These are phyloP conservation scores for Bombus sylvicola DNA, from an alignment of 1,140 invertebrate species.

Conservation along the genomic window DNA sequence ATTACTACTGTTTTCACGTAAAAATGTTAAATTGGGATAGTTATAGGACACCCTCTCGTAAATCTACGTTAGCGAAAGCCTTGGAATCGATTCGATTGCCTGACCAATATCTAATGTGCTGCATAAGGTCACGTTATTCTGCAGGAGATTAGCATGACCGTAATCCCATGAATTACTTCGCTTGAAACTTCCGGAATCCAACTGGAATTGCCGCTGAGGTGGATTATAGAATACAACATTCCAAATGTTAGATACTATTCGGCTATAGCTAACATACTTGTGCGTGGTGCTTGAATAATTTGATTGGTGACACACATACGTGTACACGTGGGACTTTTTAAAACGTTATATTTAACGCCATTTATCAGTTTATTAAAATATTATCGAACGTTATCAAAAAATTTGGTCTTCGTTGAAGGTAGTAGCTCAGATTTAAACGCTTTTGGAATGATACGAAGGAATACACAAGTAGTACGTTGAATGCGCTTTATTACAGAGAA, in stretches of 20 bases:
- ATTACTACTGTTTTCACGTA: no score
- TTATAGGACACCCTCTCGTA: neutral
- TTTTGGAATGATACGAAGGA: no score
- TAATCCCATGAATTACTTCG: conserved; percentile 47
- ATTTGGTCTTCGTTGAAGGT: no score
- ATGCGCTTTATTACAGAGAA: no score
- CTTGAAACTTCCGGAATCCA: conserved; percentile 45
- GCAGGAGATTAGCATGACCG: conserved; percentile 12
- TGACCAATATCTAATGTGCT: neutral
- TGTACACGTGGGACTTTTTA: neutral
- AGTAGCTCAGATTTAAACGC: no score
- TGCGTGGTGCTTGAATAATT: neutral
- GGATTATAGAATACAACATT: conserved; percentile 37
- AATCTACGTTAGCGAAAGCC: neutral
- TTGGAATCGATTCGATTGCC: neutral
- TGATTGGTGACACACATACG: neutral
- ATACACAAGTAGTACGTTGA: no score
- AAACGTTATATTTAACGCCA: neutral
- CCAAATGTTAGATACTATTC: neutral
- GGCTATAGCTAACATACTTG: neutral
- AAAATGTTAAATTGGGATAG: neutral
- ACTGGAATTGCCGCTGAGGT: conserved; percentile 13
- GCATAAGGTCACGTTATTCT: conserved; percentile 9
- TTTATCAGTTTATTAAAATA: neutral
- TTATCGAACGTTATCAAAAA: neutral